phyloP scores from a whole-genome alignment of 2,113 vertebrate species.

The Malurus cyaneus region DNA sequence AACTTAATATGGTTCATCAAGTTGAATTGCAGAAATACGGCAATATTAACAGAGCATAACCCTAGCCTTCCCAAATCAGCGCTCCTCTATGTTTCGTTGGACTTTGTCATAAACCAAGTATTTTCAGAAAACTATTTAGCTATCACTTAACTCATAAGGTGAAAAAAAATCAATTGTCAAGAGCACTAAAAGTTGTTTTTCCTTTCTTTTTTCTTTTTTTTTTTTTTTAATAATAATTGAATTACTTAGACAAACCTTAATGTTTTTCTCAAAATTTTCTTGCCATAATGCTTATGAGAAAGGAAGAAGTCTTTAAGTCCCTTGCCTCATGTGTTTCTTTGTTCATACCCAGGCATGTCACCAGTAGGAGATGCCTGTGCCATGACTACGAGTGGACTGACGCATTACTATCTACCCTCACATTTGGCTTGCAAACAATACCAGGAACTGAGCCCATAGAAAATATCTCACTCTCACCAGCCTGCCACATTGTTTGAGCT shows the following conservation, averaged over 20 bases:
- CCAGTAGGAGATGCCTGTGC: conserved; percentile 4
- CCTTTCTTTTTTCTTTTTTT: not conserved
- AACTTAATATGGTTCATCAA: not conserved
- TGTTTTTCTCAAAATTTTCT: not conserved
- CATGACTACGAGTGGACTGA: conserved; percentile 9
- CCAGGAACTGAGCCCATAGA: conserved; percentile 65
- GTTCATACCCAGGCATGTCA: not conserved
- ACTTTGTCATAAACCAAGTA: not conserved
- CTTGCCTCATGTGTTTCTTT: not conserved
- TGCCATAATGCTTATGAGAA: conserved; percentile 29
- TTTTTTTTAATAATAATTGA: not conserved
- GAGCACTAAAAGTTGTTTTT: not conserved
- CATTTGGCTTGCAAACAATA: conserved; percentile 68
- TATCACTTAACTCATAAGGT: not conserved
- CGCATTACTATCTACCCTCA: conserved; percentile 42
- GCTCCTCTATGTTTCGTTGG: not conserved
- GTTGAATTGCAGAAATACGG: not conserved
- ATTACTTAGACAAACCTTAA: not conserved
- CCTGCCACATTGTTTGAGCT: conserved; percentile 55
- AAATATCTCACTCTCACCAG: conserved; percentile 13
- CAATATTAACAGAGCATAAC: not conserved
- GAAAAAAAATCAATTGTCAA: not conserved
- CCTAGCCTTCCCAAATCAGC: not conserved
- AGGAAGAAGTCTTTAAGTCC: conserved; percentile 13
- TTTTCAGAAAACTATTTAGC: not conserved